phyloP scores from a whole-genome alignment of 1,140 invertebrate species.

The Bursaphelenchus mucronatus region DNA sequence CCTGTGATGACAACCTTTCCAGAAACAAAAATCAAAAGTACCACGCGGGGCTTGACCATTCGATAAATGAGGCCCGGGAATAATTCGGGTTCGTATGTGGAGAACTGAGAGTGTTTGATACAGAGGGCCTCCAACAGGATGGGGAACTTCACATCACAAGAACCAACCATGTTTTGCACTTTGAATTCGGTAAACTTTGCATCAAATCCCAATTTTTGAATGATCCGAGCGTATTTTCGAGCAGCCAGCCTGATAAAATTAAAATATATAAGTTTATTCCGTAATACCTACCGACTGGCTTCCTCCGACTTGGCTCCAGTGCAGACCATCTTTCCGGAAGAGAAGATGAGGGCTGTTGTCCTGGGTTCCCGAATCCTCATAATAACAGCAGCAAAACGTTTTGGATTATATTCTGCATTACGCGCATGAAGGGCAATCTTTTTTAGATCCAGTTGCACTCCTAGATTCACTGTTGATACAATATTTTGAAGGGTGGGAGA shows the following conservation, averaged over 20 bases:
- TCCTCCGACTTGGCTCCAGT: conserved; percentile 98
- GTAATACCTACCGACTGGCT: conserved; percentile 70
- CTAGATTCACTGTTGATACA: conserved; percentile 60
- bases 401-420: conserved; percentile 99
- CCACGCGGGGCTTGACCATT: conserved; percentile 98
- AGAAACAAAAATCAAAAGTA: conserved; percentile 69
- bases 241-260: conserved; percentile 77
- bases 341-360: conserved; percentile 97
- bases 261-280: conserved; percentile 17
- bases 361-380: conserved; percentile 97
- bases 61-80: conserved; percentile 98
- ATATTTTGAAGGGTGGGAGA: conserved; percentile 58
- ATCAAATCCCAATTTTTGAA: conserved; percentile 94
- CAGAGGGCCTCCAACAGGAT: conserved; percentile 94
- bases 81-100: conserved; percentile 71
- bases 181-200: conserved; percentile 99
- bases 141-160: conserved; percentile 98
- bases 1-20: conserved; percentile 67
- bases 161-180: conserved; percentile 93
- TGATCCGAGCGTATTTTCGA: conserved; percentile 75
- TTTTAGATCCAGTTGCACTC: conserved; percentile 80
- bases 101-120: conserved; percentile 93
- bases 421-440: conserved; percentile 96
- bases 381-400: conserved; percentile 98
- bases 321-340: conserved; percentile 99